Conservation (phyloP, 2,113 vertebrate genomes). For the Silurus asotus region DNA sequence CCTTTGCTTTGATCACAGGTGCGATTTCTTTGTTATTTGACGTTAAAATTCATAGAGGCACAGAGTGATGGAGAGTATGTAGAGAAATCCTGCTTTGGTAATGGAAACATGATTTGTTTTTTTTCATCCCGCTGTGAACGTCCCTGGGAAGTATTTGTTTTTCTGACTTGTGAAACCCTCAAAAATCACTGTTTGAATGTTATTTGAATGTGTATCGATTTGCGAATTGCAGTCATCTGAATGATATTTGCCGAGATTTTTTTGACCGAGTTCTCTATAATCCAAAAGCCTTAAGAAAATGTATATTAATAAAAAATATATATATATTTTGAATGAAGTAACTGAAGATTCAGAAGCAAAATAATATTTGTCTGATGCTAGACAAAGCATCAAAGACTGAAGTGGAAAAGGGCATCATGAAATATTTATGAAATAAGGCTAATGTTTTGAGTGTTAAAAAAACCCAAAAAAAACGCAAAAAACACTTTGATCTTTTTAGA, state of each 20-base stretch:
- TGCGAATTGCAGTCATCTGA: neutral
- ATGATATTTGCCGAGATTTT: neutral
- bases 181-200: neutral
- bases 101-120: neutral
- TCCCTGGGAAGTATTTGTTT: neutral
- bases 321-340: neutral
- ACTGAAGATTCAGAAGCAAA: conserved; percentile 24
- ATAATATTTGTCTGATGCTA: conserved; percentile 22
- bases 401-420: conserved; percentile 36
- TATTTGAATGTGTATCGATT: neutral
- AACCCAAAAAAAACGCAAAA: neutral
- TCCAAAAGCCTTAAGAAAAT: neutral
- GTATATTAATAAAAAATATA: neutral
- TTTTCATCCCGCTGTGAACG: neutral
- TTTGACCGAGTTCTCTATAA: neutral
- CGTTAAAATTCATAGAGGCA: neutral
- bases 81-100: neutral
- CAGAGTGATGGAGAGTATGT: neutral
- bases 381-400: conserved; percentile 20
- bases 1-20: neutral
- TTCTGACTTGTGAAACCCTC: neutral
- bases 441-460: conserved; percentile 38
- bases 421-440: conserved; percentile 39
- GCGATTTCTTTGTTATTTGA: neutral
- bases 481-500: conserved; percentile 50